Evolutionary conservation across 2,113 vertebrate species (phyloP).

Genomic region (Campylorhamphus procurvoides): DNA sequence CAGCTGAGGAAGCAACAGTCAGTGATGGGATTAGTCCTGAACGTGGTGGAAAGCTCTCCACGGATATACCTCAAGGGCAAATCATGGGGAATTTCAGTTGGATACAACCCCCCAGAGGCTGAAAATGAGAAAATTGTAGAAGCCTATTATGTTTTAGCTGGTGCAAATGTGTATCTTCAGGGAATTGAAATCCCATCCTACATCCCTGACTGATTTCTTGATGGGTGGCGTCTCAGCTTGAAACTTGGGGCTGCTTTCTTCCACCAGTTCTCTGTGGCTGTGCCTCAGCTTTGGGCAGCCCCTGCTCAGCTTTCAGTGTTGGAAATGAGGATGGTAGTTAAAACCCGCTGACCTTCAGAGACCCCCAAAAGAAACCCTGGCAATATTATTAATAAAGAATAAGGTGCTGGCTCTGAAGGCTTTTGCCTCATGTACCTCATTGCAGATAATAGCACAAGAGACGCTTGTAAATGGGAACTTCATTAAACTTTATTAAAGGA

Average conservation of each 20-base stretch:
- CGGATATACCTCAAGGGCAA: neutral
- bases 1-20: neutral
- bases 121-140: neutral
- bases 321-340: neutral
- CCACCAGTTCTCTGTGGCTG: rapidly evolving
- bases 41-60: rapidly evolving
- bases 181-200: neutral
- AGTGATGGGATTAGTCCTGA: neutral
- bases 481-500: neutral
- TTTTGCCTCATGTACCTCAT: neutral
- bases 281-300: rapidly evolving
- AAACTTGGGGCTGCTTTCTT: neutral
- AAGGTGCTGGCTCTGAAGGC: neutral
- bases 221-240: neutral
- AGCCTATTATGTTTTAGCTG: neutral
- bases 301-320: rapidly evolving
- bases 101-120: neutral
- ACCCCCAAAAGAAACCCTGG: neutral
- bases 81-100: rapidly evolving
- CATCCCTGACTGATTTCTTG: neutral
- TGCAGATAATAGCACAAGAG: neutral
- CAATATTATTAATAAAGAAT: neutral
- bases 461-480: neutral
- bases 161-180: neutral
- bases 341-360: neutral